Conservation (phyloP, 2,113 vertebrate species). For the Carettochelys insculpta region DNA sequence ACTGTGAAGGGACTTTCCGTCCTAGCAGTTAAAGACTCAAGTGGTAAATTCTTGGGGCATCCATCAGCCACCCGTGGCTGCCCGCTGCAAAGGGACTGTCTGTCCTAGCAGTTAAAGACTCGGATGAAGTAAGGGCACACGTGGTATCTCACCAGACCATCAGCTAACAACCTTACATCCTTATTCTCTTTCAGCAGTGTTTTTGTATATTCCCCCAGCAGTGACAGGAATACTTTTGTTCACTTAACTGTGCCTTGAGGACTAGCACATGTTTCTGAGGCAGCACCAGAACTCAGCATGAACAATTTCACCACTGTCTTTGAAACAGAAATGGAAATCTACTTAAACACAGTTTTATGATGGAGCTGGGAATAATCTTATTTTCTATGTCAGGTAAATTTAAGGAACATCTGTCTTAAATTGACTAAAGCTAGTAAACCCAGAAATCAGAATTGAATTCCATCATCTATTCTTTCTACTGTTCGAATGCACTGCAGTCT, state of each 20-base stretch:
- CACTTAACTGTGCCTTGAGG: background rate
- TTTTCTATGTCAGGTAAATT: background rate
- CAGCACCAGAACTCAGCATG: background rate
- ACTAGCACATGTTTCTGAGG: background rate
- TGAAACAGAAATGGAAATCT: conserved; percentile 4
- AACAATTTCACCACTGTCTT: background rate
- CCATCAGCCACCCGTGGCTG: too few species aligned
- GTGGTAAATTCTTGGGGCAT: too few species aligned
- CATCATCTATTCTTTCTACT: background rate
- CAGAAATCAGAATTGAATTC: background rate
- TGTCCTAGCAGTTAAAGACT: too few species aligned
- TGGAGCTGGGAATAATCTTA: background rate
- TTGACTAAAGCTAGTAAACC: background rate
- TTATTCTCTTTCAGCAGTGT: background rate
- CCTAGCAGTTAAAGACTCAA: too few species aligned
- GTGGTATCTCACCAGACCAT: too few species aligned
- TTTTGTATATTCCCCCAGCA: background rate
- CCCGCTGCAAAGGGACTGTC: too few species aligned
- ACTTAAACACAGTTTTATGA: background rate
- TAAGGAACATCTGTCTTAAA: background rate
- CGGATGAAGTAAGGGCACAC: too few species aligned
- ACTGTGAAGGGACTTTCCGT: too few species aligned
- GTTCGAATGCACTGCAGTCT: background rate
- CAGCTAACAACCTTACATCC: too few species aligned
- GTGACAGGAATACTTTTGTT: background rate